These are phyloP conservation scores for Hemistola chrysoprasaria DNA, from an alignment of 2,888 invertebrate species.

Conservation along the genomic window DNA sequence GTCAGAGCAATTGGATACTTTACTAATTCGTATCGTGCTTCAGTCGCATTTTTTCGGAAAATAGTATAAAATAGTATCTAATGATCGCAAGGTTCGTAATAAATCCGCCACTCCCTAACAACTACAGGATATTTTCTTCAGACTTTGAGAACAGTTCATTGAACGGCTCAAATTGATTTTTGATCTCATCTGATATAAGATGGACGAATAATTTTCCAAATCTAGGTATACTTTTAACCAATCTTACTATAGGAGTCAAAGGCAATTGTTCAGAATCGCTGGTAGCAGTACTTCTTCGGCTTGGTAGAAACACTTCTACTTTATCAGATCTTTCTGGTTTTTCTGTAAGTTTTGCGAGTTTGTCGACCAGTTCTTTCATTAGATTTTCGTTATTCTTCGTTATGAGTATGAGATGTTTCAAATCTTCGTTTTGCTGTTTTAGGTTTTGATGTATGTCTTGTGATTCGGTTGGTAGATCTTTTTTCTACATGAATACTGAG, in stretches of 20 bases:
- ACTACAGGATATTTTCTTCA: background rate
- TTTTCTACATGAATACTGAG: too few species aligned
- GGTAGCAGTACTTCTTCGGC: constrained; percentile 32
- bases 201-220: constrained; percentile 52
- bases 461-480: constrained; percentile 17
- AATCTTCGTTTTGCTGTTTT: constrained; percentile 52
- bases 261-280: constrained; percentile 28
- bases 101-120: too few species aligned
- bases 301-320: constrained; percentile 39
- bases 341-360: constrained; percentile 38
- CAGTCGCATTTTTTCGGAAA: too few species aligned
- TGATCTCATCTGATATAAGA: constrained; percentile 41
- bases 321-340: constrained; percentile 50
- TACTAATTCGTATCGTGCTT: too few species aligned
- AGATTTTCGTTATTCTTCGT: constrained; percentile 43
- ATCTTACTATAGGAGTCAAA: constrained; percentile 39
- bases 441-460: constrained; percentile 54
- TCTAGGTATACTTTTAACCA: constrained; percentile 50
- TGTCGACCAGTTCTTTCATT: constrained; percentile 44
- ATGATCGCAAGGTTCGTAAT: too few species aligned
- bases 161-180: constrained; percentile 24
- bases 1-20: too few species aligned
- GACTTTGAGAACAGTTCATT: constrained; percentile 1
- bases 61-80: too few species aligned
- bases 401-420: constrained; percentile 49